Conservation (phyloP, 2,888 invertebrate species). For the Caprella mutica region DNA sequence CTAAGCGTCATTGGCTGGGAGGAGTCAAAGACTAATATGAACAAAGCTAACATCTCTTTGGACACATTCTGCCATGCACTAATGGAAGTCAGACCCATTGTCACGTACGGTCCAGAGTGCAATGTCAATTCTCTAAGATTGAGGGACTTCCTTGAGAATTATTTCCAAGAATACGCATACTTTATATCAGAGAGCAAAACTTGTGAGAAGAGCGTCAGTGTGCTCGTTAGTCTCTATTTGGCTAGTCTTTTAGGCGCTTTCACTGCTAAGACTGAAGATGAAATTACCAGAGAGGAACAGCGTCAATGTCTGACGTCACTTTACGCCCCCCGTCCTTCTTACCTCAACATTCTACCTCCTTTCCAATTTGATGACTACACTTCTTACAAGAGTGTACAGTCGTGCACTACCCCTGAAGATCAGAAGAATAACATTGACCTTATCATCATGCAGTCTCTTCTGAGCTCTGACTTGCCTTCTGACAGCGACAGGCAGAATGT, state of each 20-base stretch:
- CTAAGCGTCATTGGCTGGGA: slow-evolving; percentile 27
- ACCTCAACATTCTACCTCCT: slow-evolving; percentile 26
- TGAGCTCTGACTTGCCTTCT: neutral
- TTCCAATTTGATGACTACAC: no score
- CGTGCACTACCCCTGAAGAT: no score
- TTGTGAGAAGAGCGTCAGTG: slow-evolving; percentile 21
- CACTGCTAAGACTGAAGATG: neutral
- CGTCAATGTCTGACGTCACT: slow-evolving; percentile 23
- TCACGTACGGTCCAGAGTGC: slow-evolving; percentile 29
- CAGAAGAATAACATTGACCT: neutral
- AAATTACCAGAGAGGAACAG: slow-evolving; percentile 16
- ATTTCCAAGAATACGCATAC: slow-evolving; percentile 26
- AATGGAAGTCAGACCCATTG: slow-evolving; percentile 25
- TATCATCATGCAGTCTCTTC: slow-evolving; percentile 4
- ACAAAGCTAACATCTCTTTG: slow-evolving; percentile 18
- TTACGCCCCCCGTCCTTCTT: slow-evolving; percentile 26
- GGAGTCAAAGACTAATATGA: no score
- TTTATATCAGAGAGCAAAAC: slow-evolving; percentile 14
- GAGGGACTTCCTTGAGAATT: slow-evolving; percentile 29
- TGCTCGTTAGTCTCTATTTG: slow-evolving; percentile 32
- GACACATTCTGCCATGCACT: slow-evolving; percentile 27
- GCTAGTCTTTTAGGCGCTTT: slow-evolving; percentile 34
- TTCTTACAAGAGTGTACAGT: no score
- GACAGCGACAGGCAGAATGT: neutral
- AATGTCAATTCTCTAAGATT: slow-evolving; percentile 29